phyloP scores from a whole-genome alignment of 2,113 vertebrate species.

The Neolamprologus brichardi region DNA sequence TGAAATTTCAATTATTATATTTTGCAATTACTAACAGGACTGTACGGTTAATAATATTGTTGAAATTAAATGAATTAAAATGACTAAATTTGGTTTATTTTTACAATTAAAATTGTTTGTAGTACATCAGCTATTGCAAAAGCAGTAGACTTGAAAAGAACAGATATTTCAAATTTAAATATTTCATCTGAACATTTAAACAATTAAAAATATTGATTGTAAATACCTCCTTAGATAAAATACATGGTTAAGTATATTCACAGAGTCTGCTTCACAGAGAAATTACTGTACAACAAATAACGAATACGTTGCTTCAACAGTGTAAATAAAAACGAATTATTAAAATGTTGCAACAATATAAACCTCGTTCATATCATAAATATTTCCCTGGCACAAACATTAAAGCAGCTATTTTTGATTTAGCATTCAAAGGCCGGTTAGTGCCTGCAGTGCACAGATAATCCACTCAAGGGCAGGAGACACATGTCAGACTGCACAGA shows the following conservation, averaged over 20 bases:
- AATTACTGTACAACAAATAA: not conserved
- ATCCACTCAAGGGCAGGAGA: not conserved
- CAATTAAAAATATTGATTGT: not conserved
- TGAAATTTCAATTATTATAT: not conserved
- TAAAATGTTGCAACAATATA: not conserved
- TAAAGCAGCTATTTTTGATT: not conserved
- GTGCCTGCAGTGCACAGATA: not conserved
- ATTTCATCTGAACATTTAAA: fast-evolving
- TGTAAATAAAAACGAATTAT: not conserved
- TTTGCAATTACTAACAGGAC: not conserved
- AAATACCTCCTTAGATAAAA: not conserved
- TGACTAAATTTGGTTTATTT: not conserved
- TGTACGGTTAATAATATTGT: not conserved
- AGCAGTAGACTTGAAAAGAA: not conserved
- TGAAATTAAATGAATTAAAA: not conserved
- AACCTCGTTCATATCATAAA: fast-evolving
- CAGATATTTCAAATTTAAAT: not conserved
- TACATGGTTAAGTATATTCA: not conserved
- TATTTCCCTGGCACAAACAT: not conserved
- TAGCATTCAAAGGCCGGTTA: not conserved
- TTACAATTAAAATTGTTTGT: not conserved
- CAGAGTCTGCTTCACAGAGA: not conserved
- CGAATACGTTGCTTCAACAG: not conserved
- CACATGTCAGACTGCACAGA: not conserved
- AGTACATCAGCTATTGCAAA: not conserved